These are phyloP conservation scores for Pseudomyrmex dendroicus DNA, from an alignment of 1,140 invertebrate genomes.

Conservation along the genomic window DNA sequence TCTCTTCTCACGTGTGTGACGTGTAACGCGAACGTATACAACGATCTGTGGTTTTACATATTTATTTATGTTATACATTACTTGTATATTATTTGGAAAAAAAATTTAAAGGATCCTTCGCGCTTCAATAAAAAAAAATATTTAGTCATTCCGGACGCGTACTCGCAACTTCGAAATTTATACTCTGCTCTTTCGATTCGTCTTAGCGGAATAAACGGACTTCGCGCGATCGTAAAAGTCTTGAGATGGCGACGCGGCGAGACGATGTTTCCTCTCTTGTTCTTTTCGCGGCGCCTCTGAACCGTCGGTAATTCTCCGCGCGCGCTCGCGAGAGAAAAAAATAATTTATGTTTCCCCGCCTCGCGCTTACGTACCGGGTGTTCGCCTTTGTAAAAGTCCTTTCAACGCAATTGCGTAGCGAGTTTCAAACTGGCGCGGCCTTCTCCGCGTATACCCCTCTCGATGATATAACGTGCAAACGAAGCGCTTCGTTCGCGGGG, in stretches of 20 bases:
- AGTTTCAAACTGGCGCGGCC: slow-evolving; percentile 2
- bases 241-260: slow-evolving; percentile 31
- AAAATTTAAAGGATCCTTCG: neutral
- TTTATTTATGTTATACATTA: neutral
- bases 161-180: slow-evolving; percentile 34
- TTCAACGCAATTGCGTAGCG: neutral
- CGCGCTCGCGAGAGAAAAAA: slow-evolving; percentile 3
- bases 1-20: too few relatives aligned
- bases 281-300: too few relatives aligned
- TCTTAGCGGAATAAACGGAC: slow-evolving; percentile 34
- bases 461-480: slow-evolving; percentile 53
- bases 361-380: slow-evolving; percentile 11
- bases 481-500: slow-evolving; percentile 61
- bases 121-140: neutral
- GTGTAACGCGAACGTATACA: too few relatives aligned
- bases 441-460: slow-evolving; percentile 46
- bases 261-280: neutral
- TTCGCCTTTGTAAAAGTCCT: slow-evolving; percentile 22
- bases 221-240: slow-evolving; percentile 45
- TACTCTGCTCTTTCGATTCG: slow-evolving; percentile 15
- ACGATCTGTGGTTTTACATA: too few relatives aligned
- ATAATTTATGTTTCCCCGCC: slow-evolving; percentile 34
- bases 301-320: too few relatives aligned
- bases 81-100: neutral
- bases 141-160: slow-evolving; percentile 29